These are phyloP conservation scores for Seriola aureovittata DNA, from an alignment of 2,113 vertebrate species.

Conservation along the genomic window DNA sequence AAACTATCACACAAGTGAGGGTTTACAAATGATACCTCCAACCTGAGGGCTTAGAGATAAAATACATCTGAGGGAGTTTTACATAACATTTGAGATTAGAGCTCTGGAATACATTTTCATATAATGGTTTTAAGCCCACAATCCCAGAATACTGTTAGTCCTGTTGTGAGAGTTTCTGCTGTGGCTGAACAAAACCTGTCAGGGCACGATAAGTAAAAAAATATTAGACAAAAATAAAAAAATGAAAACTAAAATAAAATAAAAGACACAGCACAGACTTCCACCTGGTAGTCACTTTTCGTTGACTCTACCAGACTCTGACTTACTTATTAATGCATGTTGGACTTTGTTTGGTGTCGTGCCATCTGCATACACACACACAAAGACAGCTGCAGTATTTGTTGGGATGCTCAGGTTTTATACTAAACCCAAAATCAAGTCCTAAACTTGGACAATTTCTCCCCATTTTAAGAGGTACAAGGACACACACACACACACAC, in stretches of 20 bases:
- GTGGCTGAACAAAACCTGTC: slow-evolving; percentile 19
- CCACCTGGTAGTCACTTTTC: not conserved
- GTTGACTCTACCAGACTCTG: not conserved
- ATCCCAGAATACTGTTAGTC: slow-evolving; percentile 13
- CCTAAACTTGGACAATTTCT: not conserved
- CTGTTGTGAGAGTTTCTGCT: slow-evolving; percentile 2
- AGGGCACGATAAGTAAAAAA: not conserved
- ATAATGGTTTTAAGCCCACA: slow-evolving; percentile 18
- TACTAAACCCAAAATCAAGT: not conserved
- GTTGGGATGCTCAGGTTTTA: not conserved
- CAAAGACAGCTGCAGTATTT: slow-evolving; percentile 1
- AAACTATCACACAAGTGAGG: slow-evolving; percentile 10
- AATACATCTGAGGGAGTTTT: slow-evolving; percentile 33
- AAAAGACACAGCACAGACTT: not conserved
- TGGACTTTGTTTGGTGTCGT: not conserved
- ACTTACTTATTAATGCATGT: not conserved
- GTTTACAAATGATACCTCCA: slow-evolving; percentile 45
- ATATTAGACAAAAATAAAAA: not conserved
- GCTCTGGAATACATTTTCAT: slow-evolving; percentile 29
- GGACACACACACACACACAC: not conserved
- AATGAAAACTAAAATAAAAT: not conserved
- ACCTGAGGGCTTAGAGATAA: slow-evolving; percentile 31
- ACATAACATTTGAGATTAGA: slow-evolving; percentile 41
- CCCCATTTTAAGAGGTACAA: not conserved
- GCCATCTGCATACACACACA: not conserved